These are phyloP conservation scores for Paradoxurus hermaphroditus DNA, from an alignment of 2,113 vertebrate species.

Conservation along the genomic window DNA sequence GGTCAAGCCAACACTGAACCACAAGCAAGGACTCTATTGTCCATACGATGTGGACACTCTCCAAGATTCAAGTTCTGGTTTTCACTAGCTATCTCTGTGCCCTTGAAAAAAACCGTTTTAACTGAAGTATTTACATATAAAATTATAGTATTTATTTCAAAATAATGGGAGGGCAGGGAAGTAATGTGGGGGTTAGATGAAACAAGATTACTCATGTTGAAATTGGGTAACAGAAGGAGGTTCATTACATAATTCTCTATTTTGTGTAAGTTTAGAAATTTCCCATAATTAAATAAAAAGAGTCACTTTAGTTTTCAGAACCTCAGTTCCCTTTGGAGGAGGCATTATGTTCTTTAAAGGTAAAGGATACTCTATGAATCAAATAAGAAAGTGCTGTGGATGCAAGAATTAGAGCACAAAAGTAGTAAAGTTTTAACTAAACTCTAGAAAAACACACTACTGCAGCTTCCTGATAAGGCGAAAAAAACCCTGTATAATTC, in stretches of 20 bases:
- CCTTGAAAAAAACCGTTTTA: background rate
- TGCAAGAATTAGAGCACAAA: background rate
- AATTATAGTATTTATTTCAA: slow-evolving; percentile 8
- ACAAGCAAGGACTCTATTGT: background rate
- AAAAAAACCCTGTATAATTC: background rate
- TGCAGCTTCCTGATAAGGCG: background rate
- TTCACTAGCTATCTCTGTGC: background rate
- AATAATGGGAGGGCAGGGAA: background rate
- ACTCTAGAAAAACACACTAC: background rate
- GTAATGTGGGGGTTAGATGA: background rate
- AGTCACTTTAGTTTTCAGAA: slow-evolving; percentile 18
- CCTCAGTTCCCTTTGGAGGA: background rate
- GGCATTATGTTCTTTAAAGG: background rate
- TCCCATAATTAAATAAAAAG: background rate
- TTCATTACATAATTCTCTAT: background rate
- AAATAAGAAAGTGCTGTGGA: background rate
- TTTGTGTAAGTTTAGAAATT: background rate
- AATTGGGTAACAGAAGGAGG: background rate
- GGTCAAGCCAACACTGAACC: background rate
- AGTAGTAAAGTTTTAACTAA: background rate
- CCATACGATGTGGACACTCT: background rate
- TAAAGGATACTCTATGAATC: slow-evolving; percentile 10
- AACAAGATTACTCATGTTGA: background rate
- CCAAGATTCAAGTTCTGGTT: background rate
- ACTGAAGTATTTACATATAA: background rate